A percentile compares a stretch with the other conserved stretches of the same genome.
phyloP scores from a whole-genome alignment of 2,888 invertebrate genomes.

The Timema cristinae region DNA sequence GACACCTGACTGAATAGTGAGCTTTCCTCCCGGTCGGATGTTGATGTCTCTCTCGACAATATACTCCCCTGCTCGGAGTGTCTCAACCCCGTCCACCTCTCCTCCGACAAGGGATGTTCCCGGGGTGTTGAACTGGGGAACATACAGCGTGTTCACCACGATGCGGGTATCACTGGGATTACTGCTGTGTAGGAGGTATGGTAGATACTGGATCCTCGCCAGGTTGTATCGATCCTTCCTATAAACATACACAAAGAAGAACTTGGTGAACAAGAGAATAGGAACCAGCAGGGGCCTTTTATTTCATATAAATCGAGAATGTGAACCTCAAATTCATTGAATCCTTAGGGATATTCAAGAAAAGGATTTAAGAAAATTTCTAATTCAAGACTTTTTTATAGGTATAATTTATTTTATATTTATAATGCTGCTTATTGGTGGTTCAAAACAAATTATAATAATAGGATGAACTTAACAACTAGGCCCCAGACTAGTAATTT shows the following conservation, averaged over 20 bases:
- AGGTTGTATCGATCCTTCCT: slow-evolving; percentile 91
- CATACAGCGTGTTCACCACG: slow-evolving; percentile 69
- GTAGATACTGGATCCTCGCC: slow-evolving; percentile 86
- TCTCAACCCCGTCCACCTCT: slow-evolving; percentile 88
- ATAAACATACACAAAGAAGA: slow-evolving; percentile 24
- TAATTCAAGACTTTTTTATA: no score
- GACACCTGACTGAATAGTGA: slow-evolving; percentile 84
- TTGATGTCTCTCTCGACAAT: slow-evolving; percentile 91
- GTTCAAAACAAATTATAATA: no score
- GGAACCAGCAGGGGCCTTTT: no score
- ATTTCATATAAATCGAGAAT: no score
- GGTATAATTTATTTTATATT: no score
- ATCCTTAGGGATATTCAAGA: no score
- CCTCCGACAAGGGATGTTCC: slow-evolving; percentile 77
- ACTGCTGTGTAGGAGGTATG: slow-evolving; percentile 83
- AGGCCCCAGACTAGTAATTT: no score
- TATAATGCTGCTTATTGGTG: no score
- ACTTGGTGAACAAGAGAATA: no score
- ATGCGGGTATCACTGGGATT: slow-evolving; percentile 84
- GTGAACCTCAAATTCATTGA: no score
- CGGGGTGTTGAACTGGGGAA: slow-evolving; percentile 68
- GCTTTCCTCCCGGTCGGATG: slow-evolving; percentile 85
- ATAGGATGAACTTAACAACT: no score
- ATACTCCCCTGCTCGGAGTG: slow-evolving; percentile 78
- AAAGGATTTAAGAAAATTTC: no score